Evolutionary conservation across 1,140 invertebrate genomes (phyloP).

Genomic region (Metaphire vulgaris): DNA sequence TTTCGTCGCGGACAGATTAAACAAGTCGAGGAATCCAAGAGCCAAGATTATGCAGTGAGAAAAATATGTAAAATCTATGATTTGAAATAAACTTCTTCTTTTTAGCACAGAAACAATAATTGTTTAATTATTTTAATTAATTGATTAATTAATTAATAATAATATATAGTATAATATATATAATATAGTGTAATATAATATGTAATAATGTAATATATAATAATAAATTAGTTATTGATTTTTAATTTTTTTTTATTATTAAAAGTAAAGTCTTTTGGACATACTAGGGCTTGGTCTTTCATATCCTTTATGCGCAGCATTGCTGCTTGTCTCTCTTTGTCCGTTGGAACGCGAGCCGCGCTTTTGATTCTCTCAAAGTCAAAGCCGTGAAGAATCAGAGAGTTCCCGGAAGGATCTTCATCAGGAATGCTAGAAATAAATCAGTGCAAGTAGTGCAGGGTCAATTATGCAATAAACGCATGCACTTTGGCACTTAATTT

Average conservation of each 20-base stretch:
- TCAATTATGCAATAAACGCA: no score
- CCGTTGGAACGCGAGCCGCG: conserved; percentile 38
- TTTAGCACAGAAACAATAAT: neutral
- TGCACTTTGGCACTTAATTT: no score
- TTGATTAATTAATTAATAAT: neutral
- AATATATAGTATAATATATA: no score
- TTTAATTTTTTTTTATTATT: no score
- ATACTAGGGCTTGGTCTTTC: conserved; percentile 43
- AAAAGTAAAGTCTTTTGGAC: no score
- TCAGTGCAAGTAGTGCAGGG: no score
- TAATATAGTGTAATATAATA: no score
- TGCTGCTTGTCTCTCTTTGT: conserved; percentile 39
- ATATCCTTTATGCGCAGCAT: conserved; percentile 37
- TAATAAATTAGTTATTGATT: no score
- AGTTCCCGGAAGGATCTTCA: conserved; percentile 48
- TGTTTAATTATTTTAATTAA: neutral
- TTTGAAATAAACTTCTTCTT: neutral
- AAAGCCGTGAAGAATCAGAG: conserved; percentile 37
- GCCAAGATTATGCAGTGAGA: neutral
- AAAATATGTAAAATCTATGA: neutral
- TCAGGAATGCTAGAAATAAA: conserved; percentile 40
- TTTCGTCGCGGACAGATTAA: conserved; percentile 2
- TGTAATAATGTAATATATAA: no score
- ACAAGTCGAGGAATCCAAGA: neutral
- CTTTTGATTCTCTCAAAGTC: conserved; percentile 44